Base-by-base conservation (phyloP, 2,888 invertebrate species). In the Drosophila siamana region DNA sequence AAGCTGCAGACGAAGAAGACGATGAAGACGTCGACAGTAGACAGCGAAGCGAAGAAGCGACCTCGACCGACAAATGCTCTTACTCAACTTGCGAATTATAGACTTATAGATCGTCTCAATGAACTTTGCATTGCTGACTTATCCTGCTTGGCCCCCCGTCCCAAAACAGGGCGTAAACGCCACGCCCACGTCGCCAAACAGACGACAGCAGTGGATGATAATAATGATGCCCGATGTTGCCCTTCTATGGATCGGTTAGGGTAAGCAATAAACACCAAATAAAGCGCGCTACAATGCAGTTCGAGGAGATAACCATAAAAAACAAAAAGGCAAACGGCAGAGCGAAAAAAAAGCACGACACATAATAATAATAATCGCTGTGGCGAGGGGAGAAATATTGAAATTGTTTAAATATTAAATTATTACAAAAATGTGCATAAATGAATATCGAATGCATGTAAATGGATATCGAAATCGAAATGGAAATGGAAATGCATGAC, bases 181-280 rank as follows among this genome's bases (percentile, higher is more conserved):
- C 74, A 73, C 73, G 69, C 69, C 65, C 59, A 65, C 69, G 24
- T 24, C 19, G 50, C 9, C 11, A 2, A 2, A 15, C 46, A 59
- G 38, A 50, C 36, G 48, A 11, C 33, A 13, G 33, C n/a, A 51
- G 64, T 51, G 55, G 51, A 48, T 28, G 47, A n/a, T n/a, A n/a
- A n/a, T n/a, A n/a, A n/a, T n/a, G n/a, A n/a, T 15, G n/a, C 11
- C 9, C 24, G 52, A 28, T 83, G 33, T 33, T 33, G 75, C 64
- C 82, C 82, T 66, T 74, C 43, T 78, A 80, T 69, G 78, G 83
- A 47, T 38, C n/a, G 33, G 26, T 48, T 64, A 71, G 83, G 75
- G 83, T 78, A 75, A 74, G 76, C 76, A 83, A 80, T 83, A 83
- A 86, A 86, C 80, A 86, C 86, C 82, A 83, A 83, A 83, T 86